Evolutionary conservation across 2,113 vertebrate species (phyloP).

Genomic region (Pseudopodoces humilis): DNA sequence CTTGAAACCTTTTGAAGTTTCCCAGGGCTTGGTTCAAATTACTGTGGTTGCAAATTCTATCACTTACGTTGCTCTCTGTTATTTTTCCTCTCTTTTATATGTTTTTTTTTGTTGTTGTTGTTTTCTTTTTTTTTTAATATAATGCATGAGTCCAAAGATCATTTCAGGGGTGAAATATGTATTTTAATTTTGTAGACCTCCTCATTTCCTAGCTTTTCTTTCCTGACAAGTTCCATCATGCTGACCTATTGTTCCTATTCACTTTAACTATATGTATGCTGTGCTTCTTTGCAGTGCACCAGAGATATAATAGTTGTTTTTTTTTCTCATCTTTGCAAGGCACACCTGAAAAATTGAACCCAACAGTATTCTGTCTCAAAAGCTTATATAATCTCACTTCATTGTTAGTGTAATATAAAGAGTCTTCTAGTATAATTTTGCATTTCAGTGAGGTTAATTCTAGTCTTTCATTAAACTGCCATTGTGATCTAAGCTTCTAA

Average conservation of each 20-base stretch:
- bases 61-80: not conserved
- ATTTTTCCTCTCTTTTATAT: not conserved
- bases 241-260: slow-evolving; percentile 25
- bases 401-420: not conserved
- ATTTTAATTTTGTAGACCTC: not conserved
- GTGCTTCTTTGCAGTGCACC: not conserved
- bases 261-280: slow-evolving; percentile 46
- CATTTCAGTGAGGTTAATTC: slow-evolving; percentile 41
- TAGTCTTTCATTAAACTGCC: slow-evolving; percentile 34
- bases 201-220: not conserved
- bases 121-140: not conserved
- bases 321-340: slow-evolving; percentile 13
- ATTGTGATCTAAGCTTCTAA: slow-evolving; percentile 31
- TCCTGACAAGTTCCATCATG: not conserved
- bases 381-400: not conserved
- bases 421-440: slow-evolving; percentile 13
- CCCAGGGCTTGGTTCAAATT: slow-evolving; percentile 27
- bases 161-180: not conserved
- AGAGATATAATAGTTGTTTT: not conserved
- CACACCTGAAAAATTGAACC: not conserved
- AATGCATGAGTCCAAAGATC: not conserved
- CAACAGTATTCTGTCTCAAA: not conserved
- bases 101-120: too few relatives aligned
- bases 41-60: slow-evolving; percentile 8
- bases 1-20: slow-evolving; percentile 40